These are phyloP conservation scores for Rallus crepitans DNA, from an alignment of 2,797 vertebrate species.

Conservation along the genomic window DNA sequence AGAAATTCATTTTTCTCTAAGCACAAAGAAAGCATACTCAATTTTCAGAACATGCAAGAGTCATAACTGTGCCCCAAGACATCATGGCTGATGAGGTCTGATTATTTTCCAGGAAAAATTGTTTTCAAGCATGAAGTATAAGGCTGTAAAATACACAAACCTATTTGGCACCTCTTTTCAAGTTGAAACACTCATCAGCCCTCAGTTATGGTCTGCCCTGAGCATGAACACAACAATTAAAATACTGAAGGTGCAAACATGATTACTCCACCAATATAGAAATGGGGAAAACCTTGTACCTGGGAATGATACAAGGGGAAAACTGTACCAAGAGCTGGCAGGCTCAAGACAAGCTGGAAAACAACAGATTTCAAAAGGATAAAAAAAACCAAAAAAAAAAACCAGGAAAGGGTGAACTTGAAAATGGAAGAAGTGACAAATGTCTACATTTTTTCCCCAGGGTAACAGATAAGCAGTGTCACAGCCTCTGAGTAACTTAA, in stretches of 20 bases:
- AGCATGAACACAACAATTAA: background rate
- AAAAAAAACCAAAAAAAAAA: background rate
- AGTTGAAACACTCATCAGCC: background rate
- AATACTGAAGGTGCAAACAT: rapidly evolving
- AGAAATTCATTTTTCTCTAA: background rate
- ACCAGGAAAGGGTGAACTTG: background rate
- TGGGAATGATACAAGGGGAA: background rate
- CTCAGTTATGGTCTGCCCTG: background rate
- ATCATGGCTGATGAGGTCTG: background rate
- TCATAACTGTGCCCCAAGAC: background rate
- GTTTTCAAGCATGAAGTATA: background rate
- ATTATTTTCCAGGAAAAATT: background rate
- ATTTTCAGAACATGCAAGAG: background rate
- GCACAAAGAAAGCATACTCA: background rate
- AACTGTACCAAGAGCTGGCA: background rate
- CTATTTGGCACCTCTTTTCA: background rate
- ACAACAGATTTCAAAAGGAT: background rate
- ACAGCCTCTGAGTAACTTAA: background rate
- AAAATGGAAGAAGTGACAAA: background rate
- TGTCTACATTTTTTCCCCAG: background rate
- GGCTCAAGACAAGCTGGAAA: background rate
- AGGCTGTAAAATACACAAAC: background rate
- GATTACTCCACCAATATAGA: rapidly evolving
- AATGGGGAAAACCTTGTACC: background rate
- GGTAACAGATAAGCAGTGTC: background rate